Conservation (phyloP, 1,140 invertebrate genomes). For the Drosophila obscura region DNA sequence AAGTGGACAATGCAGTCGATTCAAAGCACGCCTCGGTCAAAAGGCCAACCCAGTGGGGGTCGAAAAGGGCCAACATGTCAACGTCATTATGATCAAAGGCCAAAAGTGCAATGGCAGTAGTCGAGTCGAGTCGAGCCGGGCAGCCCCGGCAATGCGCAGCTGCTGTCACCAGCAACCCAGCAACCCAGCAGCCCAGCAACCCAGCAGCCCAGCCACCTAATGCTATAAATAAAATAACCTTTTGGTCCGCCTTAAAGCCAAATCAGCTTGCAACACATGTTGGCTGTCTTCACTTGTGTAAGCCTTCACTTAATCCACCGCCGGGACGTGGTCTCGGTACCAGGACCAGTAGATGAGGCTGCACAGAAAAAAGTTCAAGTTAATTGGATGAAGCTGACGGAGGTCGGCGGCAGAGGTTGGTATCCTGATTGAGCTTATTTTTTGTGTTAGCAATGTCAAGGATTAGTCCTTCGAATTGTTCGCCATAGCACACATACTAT, state of each 20-base stretch:
- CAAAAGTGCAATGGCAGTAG: slow-evolving; percentile 34
- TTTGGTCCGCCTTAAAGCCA: slow-evolving; percentile 23
- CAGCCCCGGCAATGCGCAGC: slow-evolving; percentile 7
- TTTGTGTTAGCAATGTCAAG: background rate
- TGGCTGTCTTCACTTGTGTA: slow-evolving; percentile 56
- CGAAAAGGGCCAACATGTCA: slow-evolving; percentile 51
- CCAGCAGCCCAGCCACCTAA: slow-evolving; percentile 24
- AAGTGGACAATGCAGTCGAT: slow-evolving; percentile 53
- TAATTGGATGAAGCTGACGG: slow-evolving; percentile 18
- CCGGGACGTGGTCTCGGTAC: slow-evolving; percentile 24
- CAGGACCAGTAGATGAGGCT: slow-evolving; percentile 14
- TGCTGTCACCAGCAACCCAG: slow-evolving; percentile 10
- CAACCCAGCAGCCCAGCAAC: slow-evolving; percentile 4
- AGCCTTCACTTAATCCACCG: slow-evolving; percentile 60
- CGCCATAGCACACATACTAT: too few relatives aligned
- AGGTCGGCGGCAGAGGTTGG: slow-evolving; percentile 14
- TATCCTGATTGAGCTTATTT: slow-evolving; percentile 23
- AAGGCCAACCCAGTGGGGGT: slow-evolving; percentile 23
- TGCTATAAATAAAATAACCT: slow-evolving; percentile 68
- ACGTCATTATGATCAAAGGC: slow-evolving; percentile 56
- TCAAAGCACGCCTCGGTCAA: slow-evolving; percentile 28
- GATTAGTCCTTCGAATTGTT: too few relatives aligned
- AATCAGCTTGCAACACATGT: slow-evolving; percentile 56
- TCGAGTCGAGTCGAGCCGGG: background rate
- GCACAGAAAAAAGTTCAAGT: slow-evolving; percentile 24